Conservation (phyloP, 2,888 invertebrate species). For the Trissoscelio sp. region DNA sequence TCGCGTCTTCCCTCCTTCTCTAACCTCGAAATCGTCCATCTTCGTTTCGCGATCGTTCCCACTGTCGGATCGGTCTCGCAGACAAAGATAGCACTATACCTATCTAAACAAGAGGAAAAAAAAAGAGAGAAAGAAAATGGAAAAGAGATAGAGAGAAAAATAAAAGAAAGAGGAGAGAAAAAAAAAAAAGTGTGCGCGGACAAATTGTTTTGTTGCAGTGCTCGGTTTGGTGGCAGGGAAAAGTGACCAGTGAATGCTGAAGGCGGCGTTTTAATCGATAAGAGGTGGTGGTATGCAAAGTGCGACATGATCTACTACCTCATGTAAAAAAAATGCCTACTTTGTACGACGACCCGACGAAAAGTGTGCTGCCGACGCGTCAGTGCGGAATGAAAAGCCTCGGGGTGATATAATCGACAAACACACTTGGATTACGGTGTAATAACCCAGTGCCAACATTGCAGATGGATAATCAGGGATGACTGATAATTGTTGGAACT, state of each 20-base stretch:
- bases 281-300: constrained; percentile 64
- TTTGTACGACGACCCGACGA: constrained; percentile 67
- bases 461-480: constrained; percentile 86
- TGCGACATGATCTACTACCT: constrained; percentile 64
- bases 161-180: background rate
- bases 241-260: constrained; percentile 65
- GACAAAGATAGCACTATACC: too few relatives aligned
- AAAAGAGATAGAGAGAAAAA: background rate
- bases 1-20: constrained; percentile 46
- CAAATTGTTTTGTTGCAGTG: constrained; percentile 66
- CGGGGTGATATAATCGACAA: constrained; percentile 63
- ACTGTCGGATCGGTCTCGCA: background rate
- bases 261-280: constrained; percentile 62
- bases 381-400: constrained; percentile 60
- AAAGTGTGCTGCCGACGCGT: constrained; percentile 62
- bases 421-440: constrained; percentile 70
- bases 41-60: constrained; percentile 25
- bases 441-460: constrained; percentile 79
- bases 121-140: constrained; percentile 5
- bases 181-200: constrained; percentile 56
- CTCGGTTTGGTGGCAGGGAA: constrained; percentile 47
- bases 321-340: constrained; percentile 67
- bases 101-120: too few relatives aligned
- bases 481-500: constrained; percentile 92
- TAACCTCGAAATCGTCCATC: constrained; percentile 57